Percentiles rank a stretch among this genome's conserved stretches.
phyloP scores from a whole-genome alignment of 2,113 vertebrate genomes.

The Tachuris rubrigastra region DNA sequence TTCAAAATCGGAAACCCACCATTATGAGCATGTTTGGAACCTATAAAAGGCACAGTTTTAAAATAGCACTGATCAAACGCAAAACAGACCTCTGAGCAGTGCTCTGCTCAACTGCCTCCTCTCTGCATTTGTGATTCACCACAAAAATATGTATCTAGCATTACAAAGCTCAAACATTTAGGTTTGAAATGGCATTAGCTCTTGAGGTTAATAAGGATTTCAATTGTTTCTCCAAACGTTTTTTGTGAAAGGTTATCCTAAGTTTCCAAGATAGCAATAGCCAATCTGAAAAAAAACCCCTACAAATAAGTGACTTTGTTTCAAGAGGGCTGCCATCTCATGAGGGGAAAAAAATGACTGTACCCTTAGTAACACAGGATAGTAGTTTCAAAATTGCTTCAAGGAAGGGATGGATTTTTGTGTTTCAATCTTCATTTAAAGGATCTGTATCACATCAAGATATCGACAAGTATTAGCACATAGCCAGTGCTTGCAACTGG shows the following conservation, averaged over 20 bases:
- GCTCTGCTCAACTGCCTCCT: background rate
- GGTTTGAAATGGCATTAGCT: background rate
- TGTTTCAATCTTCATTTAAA: background rate
- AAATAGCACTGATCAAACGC: constrained; percentile 2
- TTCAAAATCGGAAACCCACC: background rate
- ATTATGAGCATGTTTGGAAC: background rate
- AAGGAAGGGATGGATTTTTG: background rate
- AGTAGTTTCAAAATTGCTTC: background rate
- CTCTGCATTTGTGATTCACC: background rate
- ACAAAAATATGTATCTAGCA: background rate
- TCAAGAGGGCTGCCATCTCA: background rate
- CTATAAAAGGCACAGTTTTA: background rate
- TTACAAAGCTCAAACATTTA: background rate
- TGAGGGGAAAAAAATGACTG: background rate
- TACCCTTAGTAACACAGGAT: background rate
- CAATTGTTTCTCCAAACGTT: background rate
- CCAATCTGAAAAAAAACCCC: background rate
- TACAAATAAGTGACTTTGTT: background rate
- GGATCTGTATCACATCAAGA: background rate
- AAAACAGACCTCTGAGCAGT: background rate
- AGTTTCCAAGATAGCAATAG: background rate
- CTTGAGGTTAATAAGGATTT: background rate
- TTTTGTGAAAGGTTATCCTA: background rate
- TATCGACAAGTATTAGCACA: background rate
- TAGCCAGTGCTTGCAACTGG: background rate